Base-by-base conservation (phyloP, 2,888 invertebrate species). In the Coenonympha glycerion region DNA sequence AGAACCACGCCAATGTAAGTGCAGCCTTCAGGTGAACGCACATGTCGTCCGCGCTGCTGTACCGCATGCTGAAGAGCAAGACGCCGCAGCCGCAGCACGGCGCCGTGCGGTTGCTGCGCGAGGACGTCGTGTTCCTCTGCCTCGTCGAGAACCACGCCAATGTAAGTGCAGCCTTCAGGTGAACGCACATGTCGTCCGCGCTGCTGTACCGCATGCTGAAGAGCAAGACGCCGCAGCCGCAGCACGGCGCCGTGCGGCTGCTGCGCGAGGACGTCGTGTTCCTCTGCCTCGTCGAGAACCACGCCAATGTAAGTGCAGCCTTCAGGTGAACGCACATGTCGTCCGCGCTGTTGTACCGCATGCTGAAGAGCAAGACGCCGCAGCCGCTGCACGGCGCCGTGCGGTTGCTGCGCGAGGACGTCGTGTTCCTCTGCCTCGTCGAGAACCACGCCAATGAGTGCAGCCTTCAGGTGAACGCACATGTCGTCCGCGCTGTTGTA, bases 101-200 rank as follows among this genome's bases (percentile, higher is more conserved):
- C 8, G 97, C 98, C 13, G 94, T 98, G 15, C 86, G 95, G 26
- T 89, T 97, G 18, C 87, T 93, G 66, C 86, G 98, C 21, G 98
- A 98, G 69, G 98, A 98, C 76, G 98, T 98, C 3, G 96, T 98
- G 3, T 97, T 97, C 79, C 89, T 98, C 47, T 98, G 95, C 74
- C 90, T 98, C 46, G 94, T 97, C 39, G 97, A 98, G 78, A 94
- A 95, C 81, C 92, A 95, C 69, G 90, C 93, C 19, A 92, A 93
- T 90, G 97, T 98, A 77, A 91, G 92, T 91, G 64, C 55, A n/a
- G n/a, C n/a, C n/a, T n/a, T n/a, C n/a, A n/a, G n/a, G n/a, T n/a
- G n/a, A n/a, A n/a, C 92, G 41, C 93, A 95, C 72, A 96, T 98
- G 96, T 94, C 95, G 0, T 97, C 97, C 0, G 92, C 95, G 0